phyloP scores from a whole-genome alignment of 2,797 vertebrate genomes.

The Nyctibius grandis region DNA sequence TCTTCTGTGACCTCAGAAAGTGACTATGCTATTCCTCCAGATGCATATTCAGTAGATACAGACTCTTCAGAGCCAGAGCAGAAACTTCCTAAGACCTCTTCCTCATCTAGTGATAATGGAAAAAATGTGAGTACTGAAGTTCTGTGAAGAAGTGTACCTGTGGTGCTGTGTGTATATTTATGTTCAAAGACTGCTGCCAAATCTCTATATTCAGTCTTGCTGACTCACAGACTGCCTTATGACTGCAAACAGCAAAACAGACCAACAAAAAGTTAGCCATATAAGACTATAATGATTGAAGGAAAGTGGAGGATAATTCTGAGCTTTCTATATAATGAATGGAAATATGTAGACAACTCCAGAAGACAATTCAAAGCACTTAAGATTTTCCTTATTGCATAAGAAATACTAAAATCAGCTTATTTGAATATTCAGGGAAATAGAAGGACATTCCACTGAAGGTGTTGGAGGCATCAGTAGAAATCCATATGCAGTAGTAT shows the following conservation, averaged over 20 bases:
- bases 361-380: neutral
- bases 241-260: neutral
- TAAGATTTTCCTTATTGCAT: neutral
- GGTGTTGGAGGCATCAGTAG: neutral
- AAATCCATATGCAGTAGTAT: neutral
- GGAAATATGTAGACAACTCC: neutral
- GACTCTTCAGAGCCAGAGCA: conserved; percentile 93
- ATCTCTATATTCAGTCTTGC: neutral
- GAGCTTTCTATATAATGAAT: neutral
- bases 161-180: neutral
- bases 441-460: neutral
- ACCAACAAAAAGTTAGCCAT: neutral
- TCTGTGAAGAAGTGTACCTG: neutral
- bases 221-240: neutral
- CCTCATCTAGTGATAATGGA: conserved; percentile 83
- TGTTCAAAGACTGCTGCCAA: neutral
- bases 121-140: conserved; percentile 81
- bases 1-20: conserved; percentile 93
- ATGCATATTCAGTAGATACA: conserved; percentile 92
- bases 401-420: neutral
- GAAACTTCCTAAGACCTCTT: conserved; percentile 91
- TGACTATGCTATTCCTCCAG: conserved; percentile 96
- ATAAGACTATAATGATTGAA: neutral
- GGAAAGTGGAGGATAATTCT: neutral
- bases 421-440: neutral